Base-by-base conservation (phyloP, 1,140 invertebrate species). In the Harpegnathos saltator region DNA sequence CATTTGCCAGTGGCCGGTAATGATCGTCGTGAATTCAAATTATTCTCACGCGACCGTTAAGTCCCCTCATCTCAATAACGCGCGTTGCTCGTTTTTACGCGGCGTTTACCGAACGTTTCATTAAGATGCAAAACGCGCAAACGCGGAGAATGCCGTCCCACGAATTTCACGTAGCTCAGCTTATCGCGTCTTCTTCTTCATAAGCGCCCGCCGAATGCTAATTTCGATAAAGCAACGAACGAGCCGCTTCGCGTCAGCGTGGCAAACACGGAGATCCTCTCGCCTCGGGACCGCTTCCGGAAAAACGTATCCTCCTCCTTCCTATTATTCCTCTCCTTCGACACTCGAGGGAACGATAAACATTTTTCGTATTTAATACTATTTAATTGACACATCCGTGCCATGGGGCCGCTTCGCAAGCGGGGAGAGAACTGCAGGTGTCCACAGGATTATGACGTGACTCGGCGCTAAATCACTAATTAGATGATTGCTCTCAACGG, bases 401-500 rank as follows among this genome's bases (percentile, higher is more conserved):
- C 29, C 29, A 33, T 33, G 29, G 5, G 29, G 29, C 29, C 48
- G 52, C 52, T 17, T 58, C 12, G 33, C 26, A 19, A 58, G 63
- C 24, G 75, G 26, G 38, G 3, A 7, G 33, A 33, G 38, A 78
- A 78, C 44, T 26, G 63, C 52, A 26, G 9, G 29, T 22, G 61
- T 9, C 33, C 19, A 15, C 44, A 29, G 71, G 17, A 68, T 26
- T 19, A 50, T 44, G n/a, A 52, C 50, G 63, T 78, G 63, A 69
- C 63, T 78, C 12, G 12, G 22, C 62, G 33, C 19, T 78, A 65
- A 68, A 54, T 19, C 48, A 38, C 74, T 77, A 80, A 80, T 80
- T 80, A 48, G 65, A 80, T 44, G 75, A 80, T 80, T 44, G 75
- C 22, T 17, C 59, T 14, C 3, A 80, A 69, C 75, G 75, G 75